Evolutionary conservation across 53 echinoderm and acorn worm genomes (phyloP), one percentile per base, ranked within the genome.

Genomic region (Henricia sp.): DNA sequence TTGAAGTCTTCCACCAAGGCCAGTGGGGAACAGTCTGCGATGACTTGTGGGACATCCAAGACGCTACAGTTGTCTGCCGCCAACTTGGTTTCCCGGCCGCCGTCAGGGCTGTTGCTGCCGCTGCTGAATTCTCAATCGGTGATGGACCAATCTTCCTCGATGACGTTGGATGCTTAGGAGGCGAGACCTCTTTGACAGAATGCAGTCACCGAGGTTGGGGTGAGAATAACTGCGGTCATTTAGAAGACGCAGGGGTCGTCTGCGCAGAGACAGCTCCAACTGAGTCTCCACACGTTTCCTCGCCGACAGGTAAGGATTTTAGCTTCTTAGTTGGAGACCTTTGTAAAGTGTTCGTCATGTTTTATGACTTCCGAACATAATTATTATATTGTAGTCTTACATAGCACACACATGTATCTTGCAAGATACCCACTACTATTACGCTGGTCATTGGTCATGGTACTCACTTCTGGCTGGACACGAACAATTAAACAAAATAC

Each of bases 1-100:
- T 72, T 10, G 72, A 72, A 51, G 11, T 72, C 52, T 51, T 51
- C 4, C 46, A 70, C 46, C 70, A 46, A 70, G 46, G 70, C 29
- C 28, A 70, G 4, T 70, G 70, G 70, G 70, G 68, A 2, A 68
- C 68, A 16, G 39, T 68, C n/a, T 72, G 51, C n/a, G 72, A 72
- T 34, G 72, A 51, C 39, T 17, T 0, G 39, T 72, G 72, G 72
- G 72, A 52, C 27, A n/a, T n/a, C n/a, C n/a, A n/a, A n/a, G n/a
- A n/a, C n/a, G n/a, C n/a, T n/a, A n/a, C n/a, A n/a, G n/a, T n/a
- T n/a, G n/a, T n/a, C n/a, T n/a, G n/a, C n/a, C 72, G 72, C 1
- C 72, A 72, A 13, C 52, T 72, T 23, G 72, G 72, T 34, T 51
- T 72, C 52, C 36, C 52, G 6, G 36, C 36, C 9, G 66, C 66